Evolutionary conservation across 2,888 invertebrate species (phyloP).

Genomic region (Aethes cnicana): DNA sequence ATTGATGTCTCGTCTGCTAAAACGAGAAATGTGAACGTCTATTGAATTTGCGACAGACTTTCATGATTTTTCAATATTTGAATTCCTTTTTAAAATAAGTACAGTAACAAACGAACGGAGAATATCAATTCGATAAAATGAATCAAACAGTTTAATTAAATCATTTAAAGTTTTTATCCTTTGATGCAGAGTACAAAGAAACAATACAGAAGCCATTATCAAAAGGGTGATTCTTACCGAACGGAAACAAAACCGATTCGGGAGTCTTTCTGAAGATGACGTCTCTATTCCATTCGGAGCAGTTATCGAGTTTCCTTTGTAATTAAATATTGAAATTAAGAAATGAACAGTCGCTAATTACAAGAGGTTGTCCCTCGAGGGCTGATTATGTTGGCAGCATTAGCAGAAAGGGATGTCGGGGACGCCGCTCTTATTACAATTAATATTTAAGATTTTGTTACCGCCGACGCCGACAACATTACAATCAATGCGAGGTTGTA

Average conservation of each 20-base stretch:
- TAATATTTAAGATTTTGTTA: conserved; percentile 74
- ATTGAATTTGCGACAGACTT: conserved; percentile 32
- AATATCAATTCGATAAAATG: background rate
- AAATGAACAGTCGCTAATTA: conserved; percentile 84
- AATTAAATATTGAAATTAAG: conserved; percentile 84
- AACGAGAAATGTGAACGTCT: conserved; percentile 32
- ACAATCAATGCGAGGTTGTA: conserved; percentile 14
- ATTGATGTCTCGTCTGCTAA: conserved; percentile 47
- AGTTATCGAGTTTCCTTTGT: conserved; percentile 82
- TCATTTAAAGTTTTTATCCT: conserved; percentile 53
- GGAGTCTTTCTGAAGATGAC: conserved; percentile 78
- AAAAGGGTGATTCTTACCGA: conserved; percentile 57
- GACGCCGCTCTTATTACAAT: conserved; percentile 64
- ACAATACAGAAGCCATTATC: conserved; percentile 64
- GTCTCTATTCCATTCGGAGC: conserved; percentile 71
- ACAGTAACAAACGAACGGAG: too few species aligned
- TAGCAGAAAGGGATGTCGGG: conserved; percentile 71
- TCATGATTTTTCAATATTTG: conserved; percentile 13
- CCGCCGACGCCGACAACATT: conserved; percentile 37
- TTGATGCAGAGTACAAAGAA: conserved; percentile 66
- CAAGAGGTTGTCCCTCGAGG: conserved; percentile 81
- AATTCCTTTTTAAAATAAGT: background rate
- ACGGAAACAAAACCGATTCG: conserved; percentile 72
- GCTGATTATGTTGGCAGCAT: conserved; percentile 75
- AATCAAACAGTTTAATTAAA: conserved; percentile 16